Conservation (phyloP, 2,113 vertebrate species). For the Penelope pileata region DNA sequence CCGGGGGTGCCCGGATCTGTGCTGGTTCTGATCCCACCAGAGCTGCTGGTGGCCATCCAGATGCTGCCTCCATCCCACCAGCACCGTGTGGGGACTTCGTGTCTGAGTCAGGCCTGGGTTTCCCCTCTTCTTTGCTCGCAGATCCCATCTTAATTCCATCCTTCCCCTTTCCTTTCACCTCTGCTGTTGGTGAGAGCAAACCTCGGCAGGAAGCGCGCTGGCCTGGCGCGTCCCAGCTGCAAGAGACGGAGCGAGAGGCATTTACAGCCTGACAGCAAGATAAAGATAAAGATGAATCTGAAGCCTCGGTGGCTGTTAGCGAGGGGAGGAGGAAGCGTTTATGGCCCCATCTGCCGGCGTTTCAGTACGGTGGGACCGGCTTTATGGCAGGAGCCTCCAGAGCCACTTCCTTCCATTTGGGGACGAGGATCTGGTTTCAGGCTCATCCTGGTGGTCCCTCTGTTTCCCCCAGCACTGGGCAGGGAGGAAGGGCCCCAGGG, state of each 20-base stretch:
- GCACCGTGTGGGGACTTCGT: accelerated
- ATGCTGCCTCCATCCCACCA: neutral
- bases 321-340: slow-evolving; percentile 77
- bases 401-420: slow-evolving; percentile 76
- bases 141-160: neutral
- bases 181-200: slow-evolving; percentile 44
- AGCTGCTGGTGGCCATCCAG: neutral
- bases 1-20: neutral
- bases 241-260: slow-evolving; percentile 71
- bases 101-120: neutral
- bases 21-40: neutral
- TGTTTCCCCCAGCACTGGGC: slow-evolving; percentile 53
- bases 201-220: slow-evolving; percentile 65
- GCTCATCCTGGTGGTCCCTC: slow-evolving; percentile 64
- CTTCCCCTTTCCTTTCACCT: neutral
- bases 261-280: slow-evolving; percentile 80
- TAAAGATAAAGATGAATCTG: slow-evolving; percentile 76
- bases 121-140: neutral
- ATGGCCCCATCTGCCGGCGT: slow-evolving; percentile 76
- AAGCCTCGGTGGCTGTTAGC: slow-evolving; percentile 63
- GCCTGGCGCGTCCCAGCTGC: slow-evolving; percentile 69
- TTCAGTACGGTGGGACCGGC: slow-evolving; percentile 69
- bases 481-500: slow-evolving; percentile 67
- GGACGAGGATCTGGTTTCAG: slow-evolving; percentile 71
- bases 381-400: slow-evolving; percentile 75